Base-by-base conservation (phyloP, 2,888 invertebrate species). In the Cremastinae sp. region DNA sequence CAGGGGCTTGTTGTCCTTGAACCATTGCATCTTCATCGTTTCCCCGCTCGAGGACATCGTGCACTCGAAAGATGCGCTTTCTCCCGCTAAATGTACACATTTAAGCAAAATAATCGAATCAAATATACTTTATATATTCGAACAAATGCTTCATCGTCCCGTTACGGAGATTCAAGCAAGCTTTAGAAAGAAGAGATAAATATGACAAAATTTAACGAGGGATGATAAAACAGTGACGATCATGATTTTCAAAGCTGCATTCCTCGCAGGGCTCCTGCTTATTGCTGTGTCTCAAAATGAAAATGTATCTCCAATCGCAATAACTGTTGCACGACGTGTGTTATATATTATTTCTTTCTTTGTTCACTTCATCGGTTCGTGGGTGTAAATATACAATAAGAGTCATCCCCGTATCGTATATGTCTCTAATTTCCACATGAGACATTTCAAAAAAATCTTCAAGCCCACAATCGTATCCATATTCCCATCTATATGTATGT, bases 1-100 rank as follows among this genome's bases (percentile, higher is more conserved):
- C 82, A 97, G 87, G 0, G 95, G 94, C 89, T 94, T 94, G 90
- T 97, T 97, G 90, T 97, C 96, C 90, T 96, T 97, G 80, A 97
- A 89, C 97, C 97, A 97, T 10, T 93, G 93, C 78, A 97, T 93
- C 41, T 91, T 91, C 1, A 90, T 89, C 0, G 88, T 84, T 41
- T 93, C 91, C 10, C 93, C 92, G 58, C 91, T 90, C 16, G 93
- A 91, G 78, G 92, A 92, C 78, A 96, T 92, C 80, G 93, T 92
- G 87, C 96, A 95, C 90, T 96, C 95, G 90, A 97, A 96, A 77
- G 92, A 90, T 45, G 96, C 96, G 85, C 93, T 94, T 87, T 96
- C 95, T 61, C 96, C 96, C 87, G 96, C 97, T 97, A 16, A 10
- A 49, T 49, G 2, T 28, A 91, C 41, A 61, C 35, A 37, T 41